phyloP scores from a whole-genome alignment of 2,888 invertebrate genomes.

The Tipula lateralis region DNA sequence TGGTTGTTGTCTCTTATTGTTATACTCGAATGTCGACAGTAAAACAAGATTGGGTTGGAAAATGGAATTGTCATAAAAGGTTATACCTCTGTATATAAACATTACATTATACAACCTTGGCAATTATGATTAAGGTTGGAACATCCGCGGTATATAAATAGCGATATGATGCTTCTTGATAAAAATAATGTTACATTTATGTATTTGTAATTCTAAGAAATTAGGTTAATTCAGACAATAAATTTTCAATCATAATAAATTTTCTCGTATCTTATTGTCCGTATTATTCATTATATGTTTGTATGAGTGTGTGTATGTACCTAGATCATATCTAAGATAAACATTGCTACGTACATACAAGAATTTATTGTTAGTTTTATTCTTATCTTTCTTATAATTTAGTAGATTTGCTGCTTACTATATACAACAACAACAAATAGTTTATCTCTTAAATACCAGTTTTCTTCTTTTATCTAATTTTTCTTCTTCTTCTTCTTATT shows the following conservation, averaged over 20 bases:
- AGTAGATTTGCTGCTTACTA: not conserved
- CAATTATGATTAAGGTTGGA: not conserved
- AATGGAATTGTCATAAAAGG: not conserved
- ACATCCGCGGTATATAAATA: not conserved
- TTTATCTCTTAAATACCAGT: not conserved
- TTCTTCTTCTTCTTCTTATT: not conserved
- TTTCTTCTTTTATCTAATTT: too few relatives aligned
- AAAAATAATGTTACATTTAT: not conserved
- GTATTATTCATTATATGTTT: not conserved
- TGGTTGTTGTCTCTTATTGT: not conserved
- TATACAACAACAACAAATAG: not conserved
- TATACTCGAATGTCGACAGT: not conserved
- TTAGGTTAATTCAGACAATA: not conserved
- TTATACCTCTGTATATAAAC: not conserved
- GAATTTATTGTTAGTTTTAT: not conserved
- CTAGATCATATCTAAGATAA: not conserved
- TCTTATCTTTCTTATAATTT: not conserved
- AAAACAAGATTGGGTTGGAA: not conserved
- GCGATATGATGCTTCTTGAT: not conserved
- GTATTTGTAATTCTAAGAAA: not conserved
- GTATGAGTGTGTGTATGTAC: too few relatives aligned
- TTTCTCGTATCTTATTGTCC: not conserved
- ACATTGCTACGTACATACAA: not conserved
- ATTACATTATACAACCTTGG: not conserved
- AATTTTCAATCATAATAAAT: not conserved